Evolutionary conservation across 2,797 vertebrate genomes (phyloP).

Genomic region (Clangula hyemalis): DNA sequence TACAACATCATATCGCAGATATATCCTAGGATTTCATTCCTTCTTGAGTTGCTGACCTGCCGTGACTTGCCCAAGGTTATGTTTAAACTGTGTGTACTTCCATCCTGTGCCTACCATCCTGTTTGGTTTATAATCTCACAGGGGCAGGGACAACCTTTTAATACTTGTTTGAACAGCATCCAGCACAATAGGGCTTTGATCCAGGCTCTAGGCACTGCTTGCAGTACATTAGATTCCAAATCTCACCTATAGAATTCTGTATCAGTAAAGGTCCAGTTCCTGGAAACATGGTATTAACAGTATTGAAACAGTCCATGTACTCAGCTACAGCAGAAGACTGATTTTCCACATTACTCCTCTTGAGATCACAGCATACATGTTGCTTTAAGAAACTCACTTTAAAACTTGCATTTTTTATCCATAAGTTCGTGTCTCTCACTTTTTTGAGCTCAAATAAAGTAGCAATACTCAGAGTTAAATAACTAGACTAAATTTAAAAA

Average conservation of each 20-base stretch:
- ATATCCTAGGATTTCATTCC: neutral
- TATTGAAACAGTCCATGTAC: neutral
- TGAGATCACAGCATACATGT: neutral
- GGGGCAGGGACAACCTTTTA: slow-evolving; percentile 40
- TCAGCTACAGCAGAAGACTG: neutral
- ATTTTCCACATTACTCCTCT: accelerated
- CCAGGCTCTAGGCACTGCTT: neutral
- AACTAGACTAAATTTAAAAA: neutral
- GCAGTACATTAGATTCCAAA: neutral
- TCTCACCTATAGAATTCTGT: neutral
- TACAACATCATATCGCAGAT: neutral
- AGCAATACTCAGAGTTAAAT: neutral
- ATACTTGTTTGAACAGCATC: slow-evolving; percentile 55
- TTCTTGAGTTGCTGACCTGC: neutral
- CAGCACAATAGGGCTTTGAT: slow-evolving; percentile 41
- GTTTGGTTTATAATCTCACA: neutral
- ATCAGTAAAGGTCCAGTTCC: neutral
- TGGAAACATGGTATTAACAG: neutral
- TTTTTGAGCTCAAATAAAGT: neutral
- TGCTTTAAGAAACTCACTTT: neutral
- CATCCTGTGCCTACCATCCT: neutral
- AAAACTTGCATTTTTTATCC: neutral
- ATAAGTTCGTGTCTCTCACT: neutral
- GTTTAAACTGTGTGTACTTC: neutral
- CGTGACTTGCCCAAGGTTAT: slow-evolving; percentile 28